phyloP scores from a whole-genome alignment of 1,140 invertebrate genomes.

The Brachionus rubens region DNA sequence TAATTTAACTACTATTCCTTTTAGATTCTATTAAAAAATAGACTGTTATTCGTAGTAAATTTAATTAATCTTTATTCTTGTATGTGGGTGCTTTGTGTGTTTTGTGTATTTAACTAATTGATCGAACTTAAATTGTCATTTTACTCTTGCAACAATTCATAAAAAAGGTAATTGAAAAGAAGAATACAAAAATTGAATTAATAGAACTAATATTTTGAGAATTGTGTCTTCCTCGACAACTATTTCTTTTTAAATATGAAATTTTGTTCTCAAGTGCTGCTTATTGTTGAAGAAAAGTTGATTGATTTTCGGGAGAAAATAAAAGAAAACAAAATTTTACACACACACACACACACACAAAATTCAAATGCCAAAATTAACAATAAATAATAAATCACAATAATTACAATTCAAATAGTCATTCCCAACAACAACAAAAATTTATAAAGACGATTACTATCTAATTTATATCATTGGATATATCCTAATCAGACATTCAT shows the following conservation, averaged over 20 bases:
- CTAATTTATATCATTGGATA: slow-evolving; percentile 32
- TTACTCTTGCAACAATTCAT: neutral
- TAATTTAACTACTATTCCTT: too few species aligned
- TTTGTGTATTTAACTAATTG: neutral
- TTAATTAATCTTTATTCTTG: neutral
- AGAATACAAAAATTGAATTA: too few species aligned
- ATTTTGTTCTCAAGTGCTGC: too few species aligned
- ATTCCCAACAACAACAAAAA: neutral
- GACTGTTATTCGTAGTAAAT: neutral
- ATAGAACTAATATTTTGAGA: too few species aligned
- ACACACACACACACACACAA: neutral
- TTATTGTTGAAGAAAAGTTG: too few species aligned
- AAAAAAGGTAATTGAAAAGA: neutral
- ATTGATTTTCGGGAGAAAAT: too few species aligned
- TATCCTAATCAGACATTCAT: slow-evolving; percentile 30
- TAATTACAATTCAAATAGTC: neutral
- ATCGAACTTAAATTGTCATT: neutral
- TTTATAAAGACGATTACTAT: slow-evolving; percentile 28
- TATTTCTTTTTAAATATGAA: too few species aligned
- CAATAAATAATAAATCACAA: neutral
- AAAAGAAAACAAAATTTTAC: too few species aligned
- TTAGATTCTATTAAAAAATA: too few species aligned
- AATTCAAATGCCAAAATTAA: slow-evolving; percentile 27
- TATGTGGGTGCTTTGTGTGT: neutral
- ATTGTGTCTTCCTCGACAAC: too few species aligned